A percentile compares a stretch with the other conserved stretches of the same genome.
Conservation (phyloP, 2,113 vertebrate species). For the Otus sunia region DNA sequence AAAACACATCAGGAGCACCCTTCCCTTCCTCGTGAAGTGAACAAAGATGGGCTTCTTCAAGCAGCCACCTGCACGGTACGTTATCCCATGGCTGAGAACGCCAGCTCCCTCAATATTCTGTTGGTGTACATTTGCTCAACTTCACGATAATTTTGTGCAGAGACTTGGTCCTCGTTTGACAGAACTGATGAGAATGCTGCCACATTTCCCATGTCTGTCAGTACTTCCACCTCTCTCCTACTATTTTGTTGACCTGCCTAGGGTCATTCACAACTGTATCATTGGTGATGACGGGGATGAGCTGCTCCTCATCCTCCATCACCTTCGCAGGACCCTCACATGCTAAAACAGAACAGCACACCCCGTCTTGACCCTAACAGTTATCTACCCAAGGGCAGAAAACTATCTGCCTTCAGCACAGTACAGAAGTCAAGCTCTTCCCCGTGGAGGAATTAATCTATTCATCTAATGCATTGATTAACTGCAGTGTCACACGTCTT, state of each 20-base stretch:
- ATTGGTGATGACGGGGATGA: neutral
- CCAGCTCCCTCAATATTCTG: neutral
- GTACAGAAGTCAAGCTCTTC: neutral
- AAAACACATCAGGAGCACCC: neutral
- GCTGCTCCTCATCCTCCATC: neutral
- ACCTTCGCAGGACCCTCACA: neutral
- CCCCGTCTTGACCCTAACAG: fast-evolving
- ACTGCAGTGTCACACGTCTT: neutral
- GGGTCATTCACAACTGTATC: neutral
- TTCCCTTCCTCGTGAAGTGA: neutral
- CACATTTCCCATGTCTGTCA: neutral
- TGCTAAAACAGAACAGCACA: neutral
- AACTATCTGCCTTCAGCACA: neutral
- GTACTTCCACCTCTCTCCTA: neutral
- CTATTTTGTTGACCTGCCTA: neutral
- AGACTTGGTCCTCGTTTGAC: neutral
- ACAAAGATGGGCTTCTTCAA: neutral
- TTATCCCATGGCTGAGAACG: neutral
- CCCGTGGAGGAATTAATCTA: neutral
- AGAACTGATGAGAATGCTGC: neutral
- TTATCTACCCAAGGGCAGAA: neutral
- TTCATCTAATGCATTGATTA: neutral
- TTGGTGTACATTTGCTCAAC: no score
- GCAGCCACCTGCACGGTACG: neutral
- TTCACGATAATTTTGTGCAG: neutral